phyloP scores from a whole-genome alignment of 2,797 vertebrate species.

The Siniperca scherzeri region DNA sequence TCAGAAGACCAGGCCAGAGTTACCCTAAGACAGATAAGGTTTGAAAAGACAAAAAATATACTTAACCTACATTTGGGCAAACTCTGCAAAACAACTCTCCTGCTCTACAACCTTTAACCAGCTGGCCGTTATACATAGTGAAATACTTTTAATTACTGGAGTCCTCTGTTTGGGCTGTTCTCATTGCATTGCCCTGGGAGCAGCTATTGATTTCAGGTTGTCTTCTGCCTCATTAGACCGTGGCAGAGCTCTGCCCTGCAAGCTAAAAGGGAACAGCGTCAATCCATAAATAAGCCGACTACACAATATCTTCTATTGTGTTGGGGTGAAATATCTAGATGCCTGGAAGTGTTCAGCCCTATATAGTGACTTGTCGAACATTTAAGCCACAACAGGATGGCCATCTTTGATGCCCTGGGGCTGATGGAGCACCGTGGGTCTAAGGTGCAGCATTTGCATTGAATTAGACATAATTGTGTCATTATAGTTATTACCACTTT shows the following conservation, averaged over 20 bases:
- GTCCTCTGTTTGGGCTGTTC: constrained; percentile 48
- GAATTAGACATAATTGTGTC: constrained; percentile 49
- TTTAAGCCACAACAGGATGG: constrained; percentile 11
- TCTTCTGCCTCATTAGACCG: constrained; percentile 80
- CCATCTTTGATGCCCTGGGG: constrained; percentile 6
- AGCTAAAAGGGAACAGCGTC: constrained; percentile 66
- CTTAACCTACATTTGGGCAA: constrained; percentile 46
- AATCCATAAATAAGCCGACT: constrained; percentile 73
- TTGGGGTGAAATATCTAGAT: constrained; percentile 54
- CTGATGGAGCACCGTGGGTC: constrained; percentile 20
- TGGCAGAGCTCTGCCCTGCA: constrained; percentile 68
- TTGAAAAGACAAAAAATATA: constrained; percentile 26
- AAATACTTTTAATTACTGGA: constrained; percentile 75
- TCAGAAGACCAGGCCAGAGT: constrained; percentile 4
- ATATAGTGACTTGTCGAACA: constrained; percentile 36
- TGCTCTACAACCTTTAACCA: constrained; percentile 62
- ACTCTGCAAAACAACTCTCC: constrained; percentile 45
- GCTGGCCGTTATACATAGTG: constrained; percentile 49
- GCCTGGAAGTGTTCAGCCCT: constrained; percentile 45
- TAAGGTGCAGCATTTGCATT: constrained; percentile 41
- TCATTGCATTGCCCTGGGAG: constrained; percentile 59
- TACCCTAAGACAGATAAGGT: not conserved
- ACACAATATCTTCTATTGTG: constrained; percentile 60
- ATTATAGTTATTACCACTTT: constrained; percentile 42
- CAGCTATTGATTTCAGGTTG: constrained; percentile 79